Base-by-base conservation (phyloP, 2,113 vertebrate species). In the Engystomops pustulosus region DNA sequence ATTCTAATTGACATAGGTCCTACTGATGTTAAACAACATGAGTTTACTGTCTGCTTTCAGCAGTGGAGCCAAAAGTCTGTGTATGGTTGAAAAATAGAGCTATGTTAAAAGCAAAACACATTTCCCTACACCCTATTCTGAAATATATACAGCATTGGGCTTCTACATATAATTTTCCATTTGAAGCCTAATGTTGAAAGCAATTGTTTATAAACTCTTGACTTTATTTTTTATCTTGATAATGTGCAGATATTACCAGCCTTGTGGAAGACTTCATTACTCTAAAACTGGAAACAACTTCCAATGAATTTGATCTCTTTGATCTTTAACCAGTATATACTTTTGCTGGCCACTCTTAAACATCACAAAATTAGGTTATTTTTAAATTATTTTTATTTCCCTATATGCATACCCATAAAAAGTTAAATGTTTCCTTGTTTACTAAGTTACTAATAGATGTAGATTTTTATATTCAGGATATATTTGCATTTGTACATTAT, bases 271-370 rank as follows among this genome's bases (percentile, higher is more conserved):
- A n/a, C 27, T 53, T 85, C 82, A 81, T 85, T 84, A 80, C 72
- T 84, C 85, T 85, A 84, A 76, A 85, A 38, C 79, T 38, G 58
- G 74, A 58, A 60, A 47, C 15, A 32, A 69, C 71, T 67, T 36
- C 70, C 76, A 86, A 11, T 72, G 69, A 47, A 79, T 84, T 84
- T 74, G 55, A 86, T 80, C 38, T 81, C 87, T 91, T 91, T 90
- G 87, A 91, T 91, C 81, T 87, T 36, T 80, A 74, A 83, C 79
- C 75, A 82, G 83, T 79, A 12, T 82, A 84, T 80, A n/a, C 84
- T 87, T n/a, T 41, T 47, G 86, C 86, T 87, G 83, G 47, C 38
- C 76, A 70, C 47, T 75, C 18, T 45, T 49, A 23, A 74, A 60
- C n/a, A 36, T 4, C 36, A 41, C 20, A 72, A 30, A 23, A 6